Conservation (phyloP, 2,113 vertebrate species). For the Arothron firmamentum region DNA sequence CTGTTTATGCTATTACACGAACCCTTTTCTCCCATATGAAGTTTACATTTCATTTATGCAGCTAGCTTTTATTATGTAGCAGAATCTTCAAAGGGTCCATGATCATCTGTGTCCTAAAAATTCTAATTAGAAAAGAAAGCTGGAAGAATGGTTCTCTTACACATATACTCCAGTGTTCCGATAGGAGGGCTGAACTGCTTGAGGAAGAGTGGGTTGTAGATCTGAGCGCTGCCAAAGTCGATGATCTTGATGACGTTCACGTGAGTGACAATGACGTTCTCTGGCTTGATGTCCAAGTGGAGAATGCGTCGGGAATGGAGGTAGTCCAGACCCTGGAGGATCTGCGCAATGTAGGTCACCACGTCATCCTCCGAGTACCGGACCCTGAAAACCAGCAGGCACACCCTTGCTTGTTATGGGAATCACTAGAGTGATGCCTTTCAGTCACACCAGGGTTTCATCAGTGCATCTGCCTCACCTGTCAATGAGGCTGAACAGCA, state of each 20-base stretch:
- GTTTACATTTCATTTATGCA: too few species aligned
- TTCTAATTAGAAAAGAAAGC: not conserved
- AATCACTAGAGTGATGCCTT: not conserved
- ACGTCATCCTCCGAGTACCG: conserved; percentile 96
- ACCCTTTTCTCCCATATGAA: too few species aligned
- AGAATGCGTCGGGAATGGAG: conserved; percentile 86
- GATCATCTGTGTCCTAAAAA: too few species aligned
- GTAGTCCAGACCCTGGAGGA: conserved; percentile 93
- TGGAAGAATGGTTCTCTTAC: conserved; percentile 73
- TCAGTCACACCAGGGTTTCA: too few species aligned
- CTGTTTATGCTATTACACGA: too few species aligned
- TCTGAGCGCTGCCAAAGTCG: conserved; percentile 93
- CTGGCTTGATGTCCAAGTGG: conserved; percentile 94
- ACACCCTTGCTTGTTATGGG: not conserved
- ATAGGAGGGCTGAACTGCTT: conserved; percentile 84
- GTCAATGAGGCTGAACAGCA: conserved; percentile 93
- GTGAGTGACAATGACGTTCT: conserved; percentile 87
- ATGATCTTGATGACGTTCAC: conserved; percentile 93
- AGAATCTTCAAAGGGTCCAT: too few species aligned
- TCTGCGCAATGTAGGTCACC: conserved; percentile 86
- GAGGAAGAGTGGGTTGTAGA: conserved; percentile 89
- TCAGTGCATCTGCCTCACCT: conserved; percentile 70
- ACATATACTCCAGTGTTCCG: conserved; percentile 93
- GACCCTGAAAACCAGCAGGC: conserved; percentile 76
- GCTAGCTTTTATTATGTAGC: too few species aligned